Base-by-base conservation (phyloP, 2,888 invertebrate genomes). In the Melolontha melolontha region DNA sequence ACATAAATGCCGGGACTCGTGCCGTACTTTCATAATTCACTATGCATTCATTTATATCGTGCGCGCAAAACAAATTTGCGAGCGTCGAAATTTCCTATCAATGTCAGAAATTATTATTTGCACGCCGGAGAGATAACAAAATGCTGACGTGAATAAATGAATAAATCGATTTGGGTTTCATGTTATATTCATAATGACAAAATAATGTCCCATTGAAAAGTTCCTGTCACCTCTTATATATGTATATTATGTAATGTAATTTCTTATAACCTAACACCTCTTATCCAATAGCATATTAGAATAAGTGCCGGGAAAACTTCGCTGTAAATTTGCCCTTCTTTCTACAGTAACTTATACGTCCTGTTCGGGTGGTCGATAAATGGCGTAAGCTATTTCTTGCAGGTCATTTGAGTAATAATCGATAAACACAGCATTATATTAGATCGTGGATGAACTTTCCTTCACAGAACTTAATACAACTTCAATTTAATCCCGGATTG, bases 131-230 rank as follows among this genome's bases (percentile, higher is more conserved):
- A 51, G 64, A 64, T 64, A 64, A 51, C 64, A 29, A 64, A 64
- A 64, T 41, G 51, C 51, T 52, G 51, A 64, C 52, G 27, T 22
- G 64, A 51, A 51, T 64, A 64, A 64, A 64, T 64, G 64, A 64
- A 51, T 64, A 27, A 64, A 41, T 64, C 52, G 64, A 64, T 64
- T 64, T 27, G 39, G 29, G 34, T 62, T 62, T 62, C 49, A 62
- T 39, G 49, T 49, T 49, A 34, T 62, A 62, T 62, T 62, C 62
- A 62, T 62, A 62, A 62, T 62, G 62, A 62, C 49, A 62, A 62
- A 49, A 49, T 62, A 62, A 62, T 62, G 39, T 49, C 49, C 39
- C 44, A 17, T 40, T 54, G 16, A 12, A 29, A 29, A n/a, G 27
- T 41, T 44, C 29, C 34, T 14, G n/a, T 27, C 27, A 12, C 34